Conservation (phyloP, 2,888 invertebrate species). For the Notocelia uddmanniana region DNA sequence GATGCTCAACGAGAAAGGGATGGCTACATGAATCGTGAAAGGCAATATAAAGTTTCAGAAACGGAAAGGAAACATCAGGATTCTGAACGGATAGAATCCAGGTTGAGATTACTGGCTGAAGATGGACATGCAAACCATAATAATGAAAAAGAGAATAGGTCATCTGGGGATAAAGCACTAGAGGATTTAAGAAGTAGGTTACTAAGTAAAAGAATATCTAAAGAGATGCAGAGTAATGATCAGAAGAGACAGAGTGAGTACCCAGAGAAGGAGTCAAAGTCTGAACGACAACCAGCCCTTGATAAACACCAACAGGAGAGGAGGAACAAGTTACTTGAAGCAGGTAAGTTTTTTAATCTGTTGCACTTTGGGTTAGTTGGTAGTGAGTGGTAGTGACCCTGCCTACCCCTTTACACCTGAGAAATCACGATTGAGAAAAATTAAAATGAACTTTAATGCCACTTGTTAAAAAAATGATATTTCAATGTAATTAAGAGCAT, state of each 20-base stretch:
- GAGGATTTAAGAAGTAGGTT: constrained; percentile 92
- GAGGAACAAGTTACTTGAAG: constrained; percentile 89
- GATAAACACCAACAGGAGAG: constrained; percentile 86
- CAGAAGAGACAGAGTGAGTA: constrained; percentile 75
- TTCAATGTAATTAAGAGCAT: too few species aligned
- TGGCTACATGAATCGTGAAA: constrained; percentile 68
- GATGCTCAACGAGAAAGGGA: constrained; percentile 66
- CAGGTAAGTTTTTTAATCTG: constrained; percentile 75
- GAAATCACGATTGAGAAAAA: too few species aligned
- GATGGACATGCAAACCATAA: constrained; percentile 71
- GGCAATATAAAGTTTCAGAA: constrained; percentile 75
- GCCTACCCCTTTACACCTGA: too few species aligned
- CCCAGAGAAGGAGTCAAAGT: constrained; percentile 76
- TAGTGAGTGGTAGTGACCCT: too few species aligned
- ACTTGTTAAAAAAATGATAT: too few species aligned
- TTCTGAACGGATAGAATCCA: constrained; percentile 74
- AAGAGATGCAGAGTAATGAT: constrained; percentile 86
- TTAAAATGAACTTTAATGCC: too few species aligned
- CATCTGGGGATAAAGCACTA: constrained; percentile 86
- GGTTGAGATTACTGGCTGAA: constrained; percentile 72
- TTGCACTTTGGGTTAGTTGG: neutral
- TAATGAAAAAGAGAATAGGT: constrained; percentile 81
- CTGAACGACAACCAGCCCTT: constrained; percentile 69
- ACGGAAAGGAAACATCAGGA: constrained; percentile 72
- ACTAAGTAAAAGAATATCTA: constrained; percentile 89